Percentiles rank a stretch among this genome's conserved stretches.
These are phyloP conservation scores for Myotis findleyi DNA, from an alignment of 2,797 vertebrate genomes.

Conservation along the genomic window DNA sequence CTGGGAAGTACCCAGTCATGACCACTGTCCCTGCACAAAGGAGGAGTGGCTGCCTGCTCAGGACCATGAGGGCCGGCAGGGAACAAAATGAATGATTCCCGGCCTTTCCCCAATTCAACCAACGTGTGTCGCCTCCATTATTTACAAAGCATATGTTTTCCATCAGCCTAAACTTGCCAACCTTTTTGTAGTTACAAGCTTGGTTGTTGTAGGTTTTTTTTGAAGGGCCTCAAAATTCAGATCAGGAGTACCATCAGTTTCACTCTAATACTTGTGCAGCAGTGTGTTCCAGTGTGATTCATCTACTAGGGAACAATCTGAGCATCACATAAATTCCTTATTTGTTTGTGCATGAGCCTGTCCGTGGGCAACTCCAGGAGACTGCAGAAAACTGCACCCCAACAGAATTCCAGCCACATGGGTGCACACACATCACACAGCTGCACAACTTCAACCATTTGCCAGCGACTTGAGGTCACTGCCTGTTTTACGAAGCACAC, in stretches of 20 bases:
- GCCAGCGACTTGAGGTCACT: not conserved
- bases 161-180: not conserved
- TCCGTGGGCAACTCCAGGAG: not conserved
- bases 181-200: not conserved
- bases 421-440: not conserved
- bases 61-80: not conserved
- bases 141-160: not conserved
- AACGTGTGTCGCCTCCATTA: not conserved
- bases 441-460: not conserved
- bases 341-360: not conserved
- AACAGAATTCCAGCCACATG: not conserved
- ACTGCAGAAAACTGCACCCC: not conserved
- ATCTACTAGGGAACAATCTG: not conserved
- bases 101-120: not conserved
- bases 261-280: not conserved
- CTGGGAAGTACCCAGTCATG: not conserved
- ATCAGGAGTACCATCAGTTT: not conserved
- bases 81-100: not conserved
- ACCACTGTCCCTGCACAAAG: not conserved
- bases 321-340: not conserved
- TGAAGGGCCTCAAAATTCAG: not conserved
- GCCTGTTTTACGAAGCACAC: not conserved
- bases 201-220: not conserved
- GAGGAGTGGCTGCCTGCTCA: not conserved
- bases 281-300: not conserved